Percentiles rank a stretch among this genome's conserved stretches.
Evolutionary conservation across 2,888 invertebrate genomes (phyloP).

Genomic region (Acrocera orbiculus): DNA sequence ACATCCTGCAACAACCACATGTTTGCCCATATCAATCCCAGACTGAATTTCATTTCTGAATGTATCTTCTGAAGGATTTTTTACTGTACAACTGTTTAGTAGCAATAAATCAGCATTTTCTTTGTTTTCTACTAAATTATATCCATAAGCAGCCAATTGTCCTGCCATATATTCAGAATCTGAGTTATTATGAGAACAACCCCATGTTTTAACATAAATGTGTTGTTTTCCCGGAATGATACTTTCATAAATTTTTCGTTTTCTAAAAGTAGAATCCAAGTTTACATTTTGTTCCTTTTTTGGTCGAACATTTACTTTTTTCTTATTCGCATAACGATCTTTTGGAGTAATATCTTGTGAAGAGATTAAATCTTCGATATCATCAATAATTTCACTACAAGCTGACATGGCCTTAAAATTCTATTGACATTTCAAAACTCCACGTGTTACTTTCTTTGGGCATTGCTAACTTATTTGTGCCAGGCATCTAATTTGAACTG

Average conservation of each 20-base stretch:
- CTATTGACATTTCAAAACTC: too few species aligned
- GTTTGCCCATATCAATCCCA: conserved; percentile 55
- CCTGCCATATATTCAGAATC: conserved; percentile 99
- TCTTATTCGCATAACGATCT: conserved; percentile 53
- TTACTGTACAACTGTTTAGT: conserved; percentile 94
- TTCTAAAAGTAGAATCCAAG: conserved; percentile 16
- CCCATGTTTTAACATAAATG: conserved; percentile 88
- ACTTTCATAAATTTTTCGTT: conserved; percentile 38
- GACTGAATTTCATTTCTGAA: conserved; percentile 71
- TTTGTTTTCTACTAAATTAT: conserved; percentile 64
- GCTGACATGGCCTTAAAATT: too few species aligned
- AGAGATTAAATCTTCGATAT: conserved; percentile 71
- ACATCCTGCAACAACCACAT: conserved; percentile 92
- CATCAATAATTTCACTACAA: conserved; percentile 48
- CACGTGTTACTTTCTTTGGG: too few species aligned
- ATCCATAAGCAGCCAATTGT: conserved; percentile 73
- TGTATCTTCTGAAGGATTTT: conserved; percentile 92
- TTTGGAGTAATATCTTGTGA: conserved; percentile 64
- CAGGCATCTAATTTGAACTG: too few species aligned
- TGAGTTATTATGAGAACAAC: conserved; percentile 93
- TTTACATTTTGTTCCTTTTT: conserved; percentile 28
- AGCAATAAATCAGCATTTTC: conserved; percentile 80
- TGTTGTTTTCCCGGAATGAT: conserved; percentile 56
- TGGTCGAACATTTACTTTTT: conserved; percentile 48
- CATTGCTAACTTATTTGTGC: too few species aligned